Percentiles rank a stretch among this genome's conserved stretches.
These are phyloP conservation scores for Eufriesea mexicana DNA, from an alignment of 1,140 invertebrate species.

Conservation along the genomic window DNA sequence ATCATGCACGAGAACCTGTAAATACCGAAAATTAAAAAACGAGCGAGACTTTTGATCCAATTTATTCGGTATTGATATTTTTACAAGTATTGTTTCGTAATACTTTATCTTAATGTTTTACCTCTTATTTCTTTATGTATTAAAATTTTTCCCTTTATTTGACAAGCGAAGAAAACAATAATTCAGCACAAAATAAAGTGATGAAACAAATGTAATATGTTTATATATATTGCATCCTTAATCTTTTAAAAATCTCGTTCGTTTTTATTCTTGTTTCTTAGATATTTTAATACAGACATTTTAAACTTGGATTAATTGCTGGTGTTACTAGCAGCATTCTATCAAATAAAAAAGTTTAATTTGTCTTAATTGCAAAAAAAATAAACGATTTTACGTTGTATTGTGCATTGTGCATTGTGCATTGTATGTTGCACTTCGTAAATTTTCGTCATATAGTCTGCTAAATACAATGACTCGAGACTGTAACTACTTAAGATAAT, in stretches of 20 bases:
- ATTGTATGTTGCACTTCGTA: slow-evolving; percentile 43
- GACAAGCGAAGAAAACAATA: neutral
- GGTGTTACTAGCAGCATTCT: neutral
- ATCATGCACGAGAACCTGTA: slow-evolving; percentile 92
- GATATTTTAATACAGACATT: slow-evolving; percentile 36
- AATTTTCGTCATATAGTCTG: slow-evolving; percentile 55
- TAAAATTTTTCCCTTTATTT: neutral
- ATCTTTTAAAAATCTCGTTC: slow-evolving; percentile 34
- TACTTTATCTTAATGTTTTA: slow-evolving; percentile 3
- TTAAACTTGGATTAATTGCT: slow-evolving; percentile 24
- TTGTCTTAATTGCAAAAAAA: slow-evolving; percentile 15
- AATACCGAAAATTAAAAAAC: slow-evolving; percentile 89
- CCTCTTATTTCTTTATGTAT: neutral
- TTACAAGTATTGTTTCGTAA: neutral
- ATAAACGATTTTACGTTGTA: slow-evolving; percentile 37
- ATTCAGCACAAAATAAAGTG: slow-evolving; percentile 20
- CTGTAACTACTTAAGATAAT: slow-evolving; percentile 71
- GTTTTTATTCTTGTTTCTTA: slow-evolving; percentile 30
- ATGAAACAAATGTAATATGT: slow-evolving; percentile 2
- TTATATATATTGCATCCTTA: neutral
- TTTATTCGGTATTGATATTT: slow-evolving; percentile 14
- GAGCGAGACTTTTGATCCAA: slow-evolving; percentile 27
- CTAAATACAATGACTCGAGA: slow-evolving; percentile 70
- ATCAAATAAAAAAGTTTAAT: neutral
- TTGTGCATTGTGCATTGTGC: neutral